Base-by-base conservation (phyloP, 2,797 vertebrate species). In the Phrynocephalus vlangalii region DNA sequence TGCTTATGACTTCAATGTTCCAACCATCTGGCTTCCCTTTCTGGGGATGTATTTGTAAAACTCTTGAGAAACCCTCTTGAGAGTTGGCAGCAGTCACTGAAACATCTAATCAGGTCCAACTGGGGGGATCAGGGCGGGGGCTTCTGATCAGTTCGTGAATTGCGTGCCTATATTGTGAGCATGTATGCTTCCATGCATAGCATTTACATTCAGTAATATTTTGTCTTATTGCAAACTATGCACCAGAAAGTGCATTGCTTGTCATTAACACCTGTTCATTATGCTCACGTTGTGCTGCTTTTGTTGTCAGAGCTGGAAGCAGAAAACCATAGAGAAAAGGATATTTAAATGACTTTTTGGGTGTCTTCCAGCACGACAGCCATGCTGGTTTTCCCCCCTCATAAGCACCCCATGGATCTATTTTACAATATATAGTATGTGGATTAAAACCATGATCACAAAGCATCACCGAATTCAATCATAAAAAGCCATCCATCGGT, bases 21-120 rank as follows among this genome's bases (percentile, higher is more conserved):
- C 66, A 93, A 86, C 84, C 86, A 95, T 88, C 72, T 93, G 71
- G 86, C 76, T 94, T 91, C 91, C 67, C 85, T 89, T 95, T 92
- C 70, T 56, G 33, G 79, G 78, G 67, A 89, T 79, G 88, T 7
- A 82, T 91, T 91, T 89, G 3, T 67, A 87, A 83, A 85, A 92
- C 91, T 87, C n/a, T 67, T 72, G 44, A 52, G 50, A 88, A 85
- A 90, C 6, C 38, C 87, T 87, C 91, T 90, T 48, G 75, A 70
- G 88, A 87, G 77, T 52, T 86, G 2, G 33, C 30, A 8, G 70
- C 82, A 70, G 78, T 86, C 71, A 84, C 28, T 91, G 85, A 84
- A 82, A 94, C 79, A 60, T 24, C 79, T 91, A 84, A 85, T 73
- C 38, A 86, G 50, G 71, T 87, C 33, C 83, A 79, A 66, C 85